Conservation (phyloP, 1,140 invertebrate genomes). For the Bombus haemorrhoidalis region DNA sequence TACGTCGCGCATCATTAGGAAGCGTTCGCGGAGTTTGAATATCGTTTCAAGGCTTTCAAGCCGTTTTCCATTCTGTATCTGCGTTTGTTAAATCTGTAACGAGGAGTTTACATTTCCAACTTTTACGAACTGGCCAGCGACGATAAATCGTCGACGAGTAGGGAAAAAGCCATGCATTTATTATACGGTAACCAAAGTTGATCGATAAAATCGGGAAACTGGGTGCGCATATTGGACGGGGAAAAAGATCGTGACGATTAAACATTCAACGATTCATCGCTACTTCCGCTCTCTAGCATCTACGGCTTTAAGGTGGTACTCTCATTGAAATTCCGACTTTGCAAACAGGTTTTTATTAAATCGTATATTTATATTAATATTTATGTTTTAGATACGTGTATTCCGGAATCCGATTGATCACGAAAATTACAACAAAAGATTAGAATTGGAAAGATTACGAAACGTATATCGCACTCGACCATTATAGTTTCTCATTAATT, state of each 20-base stretch:
- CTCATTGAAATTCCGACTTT: neutral
- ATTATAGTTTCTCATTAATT: no score
- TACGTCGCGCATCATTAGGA: neutral
- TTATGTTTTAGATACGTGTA: no score
- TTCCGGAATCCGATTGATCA: no score
- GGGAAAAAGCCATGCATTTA: neutral
- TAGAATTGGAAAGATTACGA: no score
- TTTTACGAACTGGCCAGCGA: neutral
- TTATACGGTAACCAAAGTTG: neutral
- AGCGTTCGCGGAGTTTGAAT: neutral
- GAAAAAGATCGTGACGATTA: slow-evolving; percentile 1
- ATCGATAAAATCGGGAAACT: slow-evolving; percentile 10
- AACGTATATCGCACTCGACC: no score
- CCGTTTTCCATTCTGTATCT: neutral
- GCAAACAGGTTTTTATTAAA: neutral
- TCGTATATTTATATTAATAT: neutral
- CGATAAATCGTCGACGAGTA: neutral
- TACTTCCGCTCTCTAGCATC: neutral
- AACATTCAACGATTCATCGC: slow-evolving; percentile 15
- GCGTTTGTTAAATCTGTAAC: slow-evolving; percentile 11
- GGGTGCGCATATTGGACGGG: neutral
- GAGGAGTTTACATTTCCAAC: neutral
- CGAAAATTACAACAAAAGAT: no score
- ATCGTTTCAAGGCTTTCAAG: neutral
- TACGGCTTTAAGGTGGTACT: neutral